Evolutionary conservation across 2,888 invertebrate genomes (phyloP), one percentile per base, ranked within the genome.

Genomic region (Lissocephala sabroskyi): DNA sequence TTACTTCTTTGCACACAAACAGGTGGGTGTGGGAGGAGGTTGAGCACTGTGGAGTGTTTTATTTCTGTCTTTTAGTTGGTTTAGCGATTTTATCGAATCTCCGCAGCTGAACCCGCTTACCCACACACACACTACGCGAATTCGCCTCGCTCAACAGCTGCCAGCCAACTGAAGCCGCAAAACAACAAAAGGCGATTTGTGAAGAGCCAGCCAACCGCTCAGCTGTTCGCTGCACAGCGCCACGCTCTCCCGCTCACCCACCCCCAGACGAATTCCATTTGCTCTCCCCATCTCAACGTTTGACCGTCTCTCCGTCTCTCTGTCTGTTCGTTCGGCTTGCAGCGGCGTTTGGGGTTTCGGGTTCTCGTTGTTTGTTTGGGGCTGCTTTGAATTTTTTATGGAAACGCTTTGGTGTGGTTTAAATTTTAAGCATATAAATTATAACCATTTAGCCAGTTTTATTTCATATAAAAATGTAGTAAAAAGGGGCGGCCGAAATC

Each of bases 191-290:
- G 30, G 36, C 30, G 46, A 49, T 49, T 36, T 49, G 37, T 36
- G 43, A 45, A 13, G 13, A 39, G n/a, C n/a, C n/a, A n/a, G n/a
- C 23, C 3, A 7, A 36, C 10, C 43, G 30, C 56, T 56, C 68
- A 65, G 61, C 65, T 73, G 68, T 52, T 73, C 43, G 28, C 53
- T 47, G 37, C 11, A 26, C 30, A 41, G 14, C 3, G 13, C 13
- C 33, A 19, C 51, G n/a, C 36, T 40, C 32, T 16, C n/a, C n/a
- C 48, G 43, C 36, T 11, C 19, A 10, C 26, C 11, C 28, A 16
- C 11, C 2, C 40, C 23, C 47, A 36, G 46, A 32, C 13, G n/a
- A n/a, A n/a, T n/a, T 4, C 2, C 4, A 10, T 16, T 7, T 10
- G 6, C 32, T 37, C 35, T 19, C 33, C 19, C 11, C 14, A 23